Conservation (phyloP, 30 jellyfish, hydroid and myxozoan genomes). For the Aurelia aurita region DNA sequence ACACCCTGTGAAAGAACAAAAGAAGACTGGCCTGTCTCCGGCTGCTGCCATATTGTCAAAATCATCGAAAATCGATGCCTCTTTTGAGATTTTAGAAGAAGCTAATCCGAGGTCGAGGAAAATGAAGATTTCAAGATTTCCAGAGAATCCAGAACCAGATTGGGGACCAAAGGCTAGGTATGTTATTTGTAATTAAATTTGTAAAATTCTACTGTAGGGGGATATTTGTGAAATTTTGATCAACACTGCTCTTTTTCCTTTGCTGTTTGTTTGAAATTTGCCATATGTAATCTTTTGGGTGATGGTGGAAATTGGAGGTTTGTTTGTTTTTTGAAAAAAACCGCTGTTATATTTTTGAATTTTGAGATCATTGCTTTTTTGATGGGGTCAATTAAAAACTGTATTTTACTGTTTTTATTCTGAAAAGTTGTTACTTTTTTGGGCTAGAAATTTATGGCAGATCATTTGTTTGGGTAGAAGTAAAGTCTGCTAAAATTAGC, state of each 20-base stretch:
- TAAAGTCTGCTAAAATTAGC: not conserved
- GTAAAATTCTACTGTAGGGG: not conserved
- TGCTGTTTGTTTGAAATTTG: too few relatives aligned
- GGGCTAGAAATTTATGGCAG: too few relatives aligned
- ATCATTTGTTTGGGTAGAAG: not conserved
- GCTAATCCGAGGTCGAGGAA: constrained; percentile 85
- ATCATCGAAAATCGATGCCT: constrained; percentile 63
- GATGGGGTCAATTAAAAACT: too few relatives aligned
- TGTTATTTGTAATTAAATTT: not conserved
- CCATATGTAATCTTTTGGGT: too few relatives aligned
- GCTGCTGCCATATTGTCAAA: constrained; percentile 73
- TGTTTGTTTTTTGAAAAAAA: too few relatives aligned
- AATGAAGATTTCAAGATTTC: constrained; percentile 74
- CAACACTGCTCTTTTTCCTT: too few relatives aligned
- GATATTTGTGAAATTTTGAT: too few relatives aligned
- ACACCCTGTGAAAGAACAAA: constrained; percentile 83
- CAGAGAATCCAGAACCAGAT: constrained; percentile 87
- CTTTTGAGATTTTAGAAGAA: constrained; percentile 67
- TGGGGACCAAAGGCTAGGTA: constrained; percentile 99
- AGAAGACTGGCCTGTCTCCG: constrained; percentile 65
- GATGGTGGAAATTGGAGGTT: too few relatives aligned
- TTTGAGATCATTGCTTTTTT: too few relatives aligned
- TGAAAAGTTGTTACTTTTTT: too few relatives aligned
- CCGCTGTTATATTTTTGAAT: too few relatives aligned
- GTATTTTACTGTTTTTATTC: too few relatives aligned